Conservation (phyloP, 2,888 invertebrate genomes). For the Iselma pallidipennis region DNA sequence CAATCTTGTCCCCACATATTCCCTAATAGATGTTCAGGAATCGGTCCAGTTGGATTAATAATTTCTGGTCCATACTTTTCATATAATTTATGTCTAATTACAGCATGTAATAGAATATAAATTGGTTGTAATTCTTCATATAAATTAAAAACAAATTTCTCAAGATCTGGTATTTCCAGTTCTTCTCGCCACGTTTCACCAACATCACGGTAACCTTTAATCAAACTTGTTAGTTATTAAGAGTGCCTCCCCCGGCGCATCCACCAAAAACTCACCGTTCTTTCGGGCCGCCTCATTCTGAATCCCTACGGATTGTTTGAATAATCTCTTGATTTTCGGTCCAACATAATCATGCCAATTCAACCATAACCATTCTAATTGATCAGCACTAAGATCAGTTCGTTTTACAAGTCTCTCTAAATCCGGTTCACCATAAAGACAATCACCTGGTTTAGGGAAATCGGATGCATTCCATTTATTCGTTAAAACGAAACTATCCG, state of each 20-base stretch:
- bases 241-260: not conserved
- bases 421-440: constrained; percentile 66
- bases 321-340: constrained; percentile 60
- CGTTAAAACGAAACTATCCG: constrained; percentile 28
- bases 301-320: constrained; percentile 57
- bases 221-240: not conserved
- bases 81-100: constrained; percentile 65
- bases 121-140: constrained; percentile 65
- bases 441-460: constrained; percentile 47
- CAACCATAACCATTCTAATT: constrained; percentile 64
- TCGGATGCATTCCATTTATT: constrained; percentile 25
- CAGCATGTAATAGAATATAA: constrained; percentile 73
- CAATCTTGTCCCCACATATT: constrained; percentile 76
- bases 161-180: constrained; percentile 64
- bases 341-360: constrained; percentile 70
- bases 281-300: constrained; percentile 67
- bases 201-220: constrained; percentile 65
- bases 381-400: constrained; percentile 39
- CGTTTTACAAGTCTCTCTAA: constrained; percentile 63
- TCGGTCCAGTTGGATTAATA: constrained; percentile 61
- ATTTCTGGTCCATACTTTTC: constrained; percentile 60
- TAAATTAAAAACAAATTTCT: constrained; percentile 57
- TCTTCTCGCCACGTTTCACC: constrained; percentile 69
- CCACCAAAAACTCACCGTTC: constrained; percentile 60
- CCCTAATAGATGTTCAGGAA: constrained; percentile 72